These are phyloP conservation scores for Knipowitschia caucasica DNA, from an alignment of 2,797 vertebrate species.

Conservation along the genomic window DNA sequence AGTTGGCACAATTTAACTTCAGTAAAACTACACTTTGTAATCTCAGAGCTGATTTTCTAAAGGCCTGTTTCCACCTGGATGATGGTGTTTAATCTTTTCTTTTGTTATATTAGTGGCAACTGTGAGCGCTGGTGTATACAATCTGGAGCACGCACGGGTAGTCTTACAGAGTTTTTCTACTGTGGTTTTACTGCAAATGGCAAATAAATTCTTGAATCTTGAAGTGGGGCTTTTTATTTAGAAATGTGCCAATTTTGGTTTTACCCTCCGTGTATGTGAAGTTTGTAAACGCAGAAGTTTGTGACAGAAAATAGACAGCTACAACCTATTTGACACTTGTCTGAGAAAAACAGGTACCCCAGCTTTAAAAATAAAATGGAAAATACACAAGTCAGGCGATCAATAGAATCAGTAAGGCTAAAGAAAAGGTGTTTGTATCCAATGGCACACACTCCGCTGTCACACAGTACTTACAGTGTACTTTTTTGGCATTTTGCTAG, in stretches of 20 bases:
- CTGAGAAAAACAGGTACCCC: slow-evolving; percentile 3
- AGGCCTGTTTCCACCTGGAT: too few relatives aligned
- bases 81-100: slow-evolving; percentile 16
- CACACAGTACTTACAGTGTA: slow-evolving; percentile 52
- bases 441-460: slow-evolving; percentile 74
- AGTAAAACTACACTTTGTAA: slow-evolving; percentile 11
- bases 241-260: too few relatives aligned
- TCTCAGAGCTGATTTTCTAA: slow-evolving; percentile 4
- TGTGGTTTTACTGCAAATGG: too few relatives aligned
- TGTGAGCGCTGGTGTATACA: too few relatives aligned
- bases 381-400: slow-evolving; percentile 50
- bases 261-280: too few relatives aligned
- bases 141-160: too few relatives aligned
- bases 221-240: too few relatives aligned
- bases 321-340: slow-evolving; percentile 32
- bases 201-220: too few relatives aligned
- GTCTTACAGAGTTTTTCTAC: too few relatives aligned
- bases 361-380: slow-evolving; percentile 20
- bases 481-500: slow-evolving; percentile 67
- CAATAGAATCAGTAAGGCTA: slow-evolving; percentile 57
- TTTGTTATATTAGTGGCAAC: too few relatives aligned
- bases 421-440: slow-evolving; percentile 59
- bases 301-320: too few relatives aligned
- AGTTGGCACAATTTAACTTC: slow-evolving; percentile 42
- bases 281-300: too few relatives aligned